Percentiles rank a stretch among this genome's conserved stretches.
phyloP scores from a whole-genome alignment of 2,797 vertebrate genomes.

The Mus minutoides region DNA sequence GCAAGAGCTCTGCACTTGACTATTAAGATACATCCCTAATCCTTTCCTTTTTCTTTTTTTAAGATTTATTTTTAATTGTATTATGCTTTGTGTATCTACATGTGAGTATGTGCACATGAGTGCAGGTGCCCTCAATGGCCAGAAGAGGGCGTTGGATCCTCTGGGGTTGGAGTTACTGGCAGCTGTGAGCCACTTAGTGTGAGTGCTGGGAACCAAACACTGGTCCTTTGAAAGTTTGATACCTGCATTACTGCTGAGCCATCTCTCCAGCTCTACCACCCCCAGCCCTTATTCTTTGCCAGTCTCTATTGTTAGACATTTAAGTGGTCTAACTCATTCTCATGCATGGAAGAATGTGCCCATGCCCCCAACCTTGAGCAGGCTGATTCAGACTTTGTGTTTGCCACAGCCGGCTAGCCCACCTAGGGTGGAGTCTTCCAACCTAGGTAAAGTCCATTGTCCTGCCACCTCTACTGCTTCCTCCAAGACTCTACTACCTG shows the following conservation, averaged over 20 bases:
- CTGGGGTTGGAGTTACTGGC: neutral
- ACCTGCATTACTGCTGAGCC: neutral
- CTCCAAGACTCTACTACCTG: no score
- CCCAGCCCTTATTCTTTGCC: neutral
- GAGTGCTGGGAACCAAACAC: neutral
- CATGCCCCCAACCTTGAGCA: no score
- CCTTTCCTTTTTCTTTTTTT: neutral
- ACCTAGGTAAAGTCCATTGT: no score
- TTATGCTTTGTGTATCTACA: neutral
- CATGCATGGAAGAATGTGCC: neutral
- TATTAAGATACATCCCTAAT: neutral
- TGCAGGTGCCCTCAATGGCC: neutral
- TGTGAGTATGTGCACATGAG: neutral
- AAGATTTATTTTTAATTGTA: neutral
- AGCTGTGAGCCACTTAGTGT: neutral
- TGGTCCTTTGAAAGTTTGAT: neutral
- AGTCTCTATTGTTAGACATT: constrained; percentile 29
- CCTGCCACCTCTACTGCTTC: no score
- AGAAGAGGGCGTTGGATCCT: neutral
- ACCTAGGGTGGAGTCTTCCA: no score
- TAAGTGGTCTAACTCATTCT: neutral
- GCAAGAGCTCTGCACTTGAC: neutral
- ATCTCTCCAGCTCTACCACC: neutral
- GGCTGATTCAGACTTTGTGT: no score
- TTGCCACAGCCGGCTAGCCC: no score